Evolutionary conservation across 2,888 invertebrate genomes (phyloP), one percentile per base, ranked within the genome.

Genomic region (Scelioninae gen. 1): DNA sequence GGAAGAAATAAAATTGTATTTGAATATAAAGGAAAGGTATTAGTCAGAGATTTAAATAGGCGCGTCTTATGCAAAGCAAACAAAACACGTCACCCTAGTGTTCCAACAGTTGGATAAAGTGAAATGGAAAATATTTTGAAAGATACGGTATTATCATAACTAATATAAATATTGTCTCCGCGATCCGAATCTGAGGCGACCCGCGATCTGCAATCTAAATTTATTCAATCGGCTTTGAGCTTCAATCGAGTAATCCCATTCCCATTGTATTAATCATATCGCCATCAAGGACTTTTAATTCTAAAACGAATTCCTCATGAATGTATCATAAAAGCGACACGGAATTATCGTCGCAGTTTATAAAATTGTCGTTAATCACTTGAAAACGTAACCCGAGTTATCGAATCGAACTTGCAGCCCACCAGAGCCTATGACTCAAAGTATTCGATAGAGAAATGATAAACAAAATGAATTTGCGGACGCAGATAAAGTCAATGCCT

Each of bases 401-500:
- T 31, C n/a, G 31, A 51, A 51, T 63, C 63, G 29, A 65, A 51
- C n/a, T 8, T 11, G 38, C 65, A 45, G 16, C 23, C 49, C 51
- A 49, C 65, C 5, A 45, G 29, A 15, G 49, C 49, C 62, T 51
- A 51, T 65, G 65, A 68, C 11, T 68, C 56, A 55, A 56, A 68
- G 56, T 9, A 13, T 53, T 55, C 38, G 69, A 56, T 69, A 47
- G 56, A 34, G 34, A 56, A 43, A 16, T 69, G 69, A 69, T 56
- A 65, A 65, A 51, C 65, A 65, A 65, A 65, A 65, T 65, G 65
- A 40, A 65, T 65, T 49, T 32, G 49, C 34, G 11, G 49, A 23
- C 62, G 16, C 8, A 31, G 62, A 31, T 62, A 45, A 62, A 62
- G 62, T 62, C 62, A 43, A 23, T 32, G 45, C 45, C 62, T 31